Conservation (phyloP, 2,113 vertebrate species). For the Brevimyrus niger region DNA sequence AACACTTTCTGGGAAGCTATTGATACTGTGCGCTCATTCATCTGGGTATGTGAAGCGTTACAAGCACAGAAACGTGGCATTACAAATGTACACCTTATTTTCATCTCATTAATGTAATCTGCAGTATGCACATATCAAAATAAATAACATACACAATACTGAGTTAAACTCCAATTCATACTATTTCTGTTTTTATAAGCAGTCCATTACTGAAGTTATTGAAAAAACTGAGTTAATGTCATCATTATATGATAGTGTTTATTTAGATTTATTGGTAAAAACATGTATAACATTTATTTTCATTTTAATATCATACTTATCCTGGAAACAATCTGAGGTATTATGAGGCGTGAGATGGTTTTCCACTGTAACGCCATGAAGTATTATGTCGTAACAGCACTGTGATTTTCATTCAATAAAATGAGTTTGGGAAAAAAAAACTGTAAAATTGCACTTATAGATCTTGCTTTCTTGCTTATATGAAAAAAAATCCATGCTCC, state of each 20-base stretch:
- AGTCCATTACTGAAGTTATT: slow-evolving; percentile 10
- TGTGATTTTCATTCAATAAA: background rate
- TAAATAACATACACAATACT: slow-evolving; percentile 35
- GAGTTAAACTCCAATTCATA: background rate
- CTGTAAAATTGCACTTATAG: background rate
- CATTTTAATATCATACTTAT: slow-evolving; percentile 6
- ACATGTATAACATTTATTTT: background rate
- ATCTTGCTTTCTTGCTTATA: background rate
- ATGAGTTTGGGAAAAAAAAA: background rate
- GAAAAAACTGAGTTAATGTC: background rate
- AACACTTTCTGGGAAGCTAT: slow-evolving; percentile 59
- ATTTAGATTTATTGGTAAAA: slow-evolving; percentile 8
- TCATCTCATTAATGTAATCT: slow-evolving; percentile 66
- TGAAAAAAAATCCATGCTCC: background rate
- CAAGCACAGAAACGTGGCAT: slow-evolving; percentile 62
- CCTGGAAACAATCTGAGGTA: background rate
- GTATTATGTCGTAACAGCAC: background rate
- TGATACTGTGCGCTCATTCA: slow-evolving; percentile 71
- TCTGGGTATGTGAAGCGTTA: slow-evolving; percentile 58
- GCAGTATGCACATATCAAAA: slow-evolving; percentile 61
- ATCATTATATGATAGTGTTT: background rate
- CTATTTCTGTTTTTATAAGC: background rate
- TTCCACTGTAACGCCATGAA: background rate
- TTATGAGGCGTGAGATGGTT: background rate
- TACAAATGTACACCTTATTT: slow-evolving; percentile 74